These are phyloP conservation scores for Anoncus sp. DNA, from an alignment of 2,888 invertebrate species.

Conservation along the genomic window DNA sequence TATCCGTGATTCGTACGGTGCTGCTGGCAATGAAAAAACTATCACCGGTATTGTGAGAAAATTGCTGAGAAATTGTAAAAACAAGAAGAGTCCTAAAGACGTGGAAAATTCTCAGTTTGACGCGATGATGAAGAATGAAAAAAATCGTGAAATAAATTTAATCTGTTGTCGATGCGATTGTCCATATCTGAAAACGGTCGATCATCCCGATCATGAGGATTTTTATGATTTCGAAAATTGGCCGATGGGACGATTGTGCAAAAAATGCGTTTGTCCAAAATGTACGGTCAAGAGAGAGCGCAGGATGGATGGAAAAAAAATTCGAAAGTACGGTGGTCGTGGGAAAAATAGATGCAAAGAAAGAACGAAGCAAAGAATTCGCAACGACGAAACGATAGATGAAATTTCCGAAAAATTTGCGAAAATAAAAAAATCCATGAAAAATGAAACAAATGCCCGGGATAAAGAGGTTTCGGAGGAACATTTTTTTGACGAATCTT, in stretches of 20 bases:
- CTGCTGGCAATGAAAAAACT: slow-evolving; percentile 12
- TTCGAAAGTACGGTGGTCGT: not conserved
- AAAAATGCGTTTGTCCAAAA: slow-evolving; percentile 13
- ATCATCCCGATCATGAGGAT: not conserved
- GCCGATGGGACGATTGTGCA: not conserved
- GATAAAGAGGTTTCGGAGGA: not conserved
- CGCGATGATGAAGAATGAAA: not conserved
- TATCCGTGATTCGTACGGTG: not conserved
- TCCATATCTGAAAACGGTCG: slow-evolving; percentile 58
- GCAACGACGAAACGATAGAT: not conserved
- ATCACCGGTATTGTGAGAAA: slow-evolving; percentile 43
- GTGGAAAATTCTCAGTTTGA: not conserved
- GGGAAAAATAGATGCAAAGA: not conserved
- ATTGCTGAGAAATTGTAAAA: slow-evolving; percentile 44
- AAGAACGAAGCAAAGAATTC: not conserved
- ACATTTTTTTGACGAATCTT: not conserved
- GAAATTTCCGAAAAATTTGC: not conserved
- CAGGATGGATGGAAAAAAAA: not conserved
- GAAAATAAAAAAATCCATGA: not conserved
- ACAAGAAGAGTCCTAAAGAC: not conserved
- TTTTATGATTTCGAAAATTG: not conserved
- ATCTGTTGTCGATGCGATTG: slow-evolving; percentile 67
- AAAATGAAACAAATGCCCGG: not conserved
- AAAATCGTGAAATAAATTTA: slow-evolving; percentile 42
- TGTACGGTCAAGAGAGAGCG: slow-evolving; percentile 7